These are phyloP conservation scores for Anorthoa munda DNA, from an alignment of 2,888 invertebrate genomes.

Conservation along the genomic window DNA sequence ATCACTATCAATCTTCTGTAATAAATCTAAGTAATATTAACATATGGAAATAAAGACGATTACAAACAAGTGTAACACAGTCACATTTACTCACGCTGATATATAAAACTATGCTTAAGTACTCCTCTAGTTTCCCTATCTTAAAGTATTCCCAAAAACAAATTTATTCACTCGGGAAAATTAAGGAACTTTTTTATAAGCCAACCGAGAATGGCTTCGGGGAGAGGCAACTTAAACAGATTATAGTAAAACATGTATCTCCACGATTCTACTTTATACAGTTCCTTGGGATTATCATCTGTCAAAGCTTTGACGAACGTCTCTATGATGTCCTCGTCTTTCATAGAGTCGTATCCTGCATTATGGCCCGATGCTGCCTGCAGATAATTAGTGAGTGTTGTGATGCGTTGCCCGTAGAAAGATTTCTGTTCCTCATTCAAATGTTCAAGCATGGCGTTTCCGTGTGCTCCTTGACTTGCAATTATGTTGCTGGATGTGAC, in stretches of 20 bases:
- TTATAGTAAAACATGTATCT: slow-evolving; percentile 92
- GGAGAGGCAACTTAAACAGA: slow-evolving; percentile 91
- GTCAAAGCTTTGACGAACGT: slow-evolving; percentile 92
- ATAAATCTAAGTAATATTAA: too few species aligned
- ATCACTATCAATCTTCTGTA: too few species aligned
- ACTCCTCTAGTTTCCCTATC: slow-evolving; percentile 22
- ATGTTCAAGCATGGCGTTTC: slow-evolving; percentile 92
- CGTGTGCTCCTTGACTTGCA: slow-evolving; percentile 91
- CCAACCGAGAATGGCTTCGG: slow-evolving; percentile 90
- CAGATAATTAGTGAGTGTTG: slow-evolving; percentile 91
- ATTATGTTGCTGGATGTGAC: slow-evolving; percentile 93
- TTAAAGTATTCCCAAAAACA: not conserved
- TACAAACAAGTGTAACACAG: too few species aligned
- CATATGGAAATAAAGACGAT: too few species aligned
- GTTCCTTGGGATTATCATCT: slow-evolving; percentile 90
- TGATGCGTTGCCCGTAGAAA: slow-evolving; percentile 93
- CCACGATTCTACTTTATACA: slow-evolving; percentile 93
- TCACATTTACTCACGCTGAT: not conserved
- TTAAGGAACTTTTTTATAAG: slow-evolving; percentile 92
- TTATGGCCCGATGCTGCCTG: slow-evolving; percentile 81
- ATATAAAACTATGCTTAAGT: slow-evolving; percentile 6
- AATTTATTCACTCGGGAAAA: slow-evolving; percentile 88
- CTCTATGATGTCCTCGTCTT: slow-evolving; percentile 90
- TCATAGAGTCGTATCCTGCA: slow-evolving; percentile 85
- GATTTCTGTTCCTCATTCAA: slow-evolving; percentile 92